phyloP scores from a whole-genome alignment of 2,888 invertebrate species.

The Cabera pusaria region DNA sequence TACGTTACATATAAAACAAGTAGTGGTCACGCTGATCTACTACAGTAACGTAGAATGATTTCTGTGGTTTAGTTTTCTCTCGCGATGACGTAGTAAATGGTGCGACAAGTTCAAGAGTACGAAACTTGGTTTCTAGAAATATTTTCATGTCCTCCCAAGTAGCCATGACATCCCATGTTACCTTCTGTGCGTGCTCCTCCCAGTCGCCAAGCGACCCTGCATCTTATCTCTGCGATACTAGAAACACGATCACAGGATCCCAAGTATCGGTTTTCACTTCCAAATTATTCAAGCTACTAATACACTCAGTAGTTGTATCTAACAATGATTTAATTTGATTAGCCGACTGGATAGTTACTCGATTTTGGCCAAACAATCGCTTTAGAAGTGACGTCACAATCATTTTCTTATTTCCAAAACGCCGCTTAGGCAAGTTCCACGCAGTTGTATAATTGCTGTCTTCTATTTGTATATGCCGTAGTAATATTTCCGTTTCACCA shows the following conservation, averaged over 20 bases:
- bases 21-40: no score
- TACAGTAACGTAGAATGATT: no score
- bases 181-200: constrained; percentile 24
- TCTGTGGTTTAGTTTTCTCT: no score
- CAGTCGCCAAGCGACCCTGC: constrained; percentile 28
- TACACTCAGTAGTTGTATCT: constrained; percentile 34
- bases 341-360: constrained; percentile 20
- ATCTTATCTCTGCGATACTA: constrained; percentile 34
- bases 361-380: constrained; percentile 28
- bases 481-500: constrained; percentile 26
- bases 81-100: no score
- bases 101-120: constrained; percentile 31
- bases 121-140: constrained; percentile 34
- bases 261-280: constrained; percentile 25
- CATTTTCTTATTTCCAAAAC: constrained; percentile 29
- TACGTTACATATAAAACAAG: no score
- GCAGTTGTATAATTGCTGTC: constrained; percentile 25
- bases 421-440: constrained; percentile 21
- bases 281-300: constrained; percentile 30
- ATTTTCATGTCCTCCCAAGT: constrained; percentile 21
- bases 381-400: constrained; percentile 28
- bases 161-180: constrained; percentile 20
- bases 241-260: constrained; percentile 34
- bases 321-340: constrained; percentile 28
- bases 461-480: constrained; percentile 20